These are phyloP conservation scores for Xenus cinereus DNA, from an alignment of 2,113 vertebrate species.

Conservation along the genomic window DNA sequence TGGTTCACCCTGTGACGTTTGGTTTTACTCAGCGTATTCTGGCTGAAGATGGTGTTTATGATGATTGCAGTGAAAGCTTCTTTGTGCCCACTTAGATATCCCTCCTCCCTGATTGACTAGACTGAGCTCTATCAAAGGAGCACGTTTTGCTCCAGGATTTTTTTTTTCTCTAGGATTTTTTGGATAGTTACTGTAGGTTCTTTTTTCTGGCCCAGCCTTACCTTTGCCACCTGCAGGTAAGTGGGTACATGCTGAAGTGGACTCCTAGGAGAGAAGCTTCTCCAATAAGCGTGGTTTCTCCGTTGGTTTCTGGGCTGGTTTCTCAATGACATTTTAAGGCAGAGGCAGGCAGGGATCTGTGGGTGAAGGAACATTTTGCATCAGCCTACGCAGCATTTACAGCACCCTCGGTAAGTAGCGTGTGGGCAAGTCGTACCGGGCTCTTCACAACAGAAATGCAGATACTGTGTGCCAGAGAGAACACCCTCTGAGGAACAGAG, in stretches of 20 bases:
- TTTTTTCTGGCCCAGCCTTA: background rate
- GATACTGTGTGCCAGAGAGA: conserved; percentile 30
- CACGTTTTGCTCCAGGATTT: background rate
- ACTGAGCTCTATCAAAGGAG: background rate
- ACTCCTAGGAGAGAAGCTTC: background rate
- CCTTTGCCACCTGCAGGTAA: background rate
- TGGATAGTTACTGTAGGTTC: background rate
- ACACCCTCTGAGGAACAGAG: conserved; percentile 15
- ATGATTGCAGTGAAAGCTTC: background rate
- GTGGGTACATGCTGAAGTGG: background rate
- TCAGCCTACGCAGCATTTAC: conserved; percentile 36
- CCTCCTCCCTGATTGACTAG: background rate
- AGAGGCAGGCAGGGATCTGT: conserved; percentile 54
- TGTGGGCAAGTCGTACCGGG: conserved; percentile 41
- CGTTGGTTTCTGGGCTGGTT: background rate
- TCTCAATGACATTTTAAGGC: conserved; percentile 42
- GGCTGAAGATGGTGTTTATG: background rate
- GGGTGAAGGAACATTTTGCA: conserved; percentile 71
- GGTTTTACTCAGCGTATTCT: background rate
- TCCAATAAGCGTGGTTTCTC: background rate
- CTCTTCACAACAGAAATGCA: conserved; percentile 26
- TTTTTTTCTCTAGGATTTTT: background rate
- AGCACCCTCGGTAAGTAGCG: background rate
- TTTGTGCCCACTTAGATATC: background rate
- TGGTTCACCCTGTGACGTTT: background rate